Conservation (phyloP, 1,140 invertebrate genomes). For the Pseudachorutes palmiensis region DNA sequence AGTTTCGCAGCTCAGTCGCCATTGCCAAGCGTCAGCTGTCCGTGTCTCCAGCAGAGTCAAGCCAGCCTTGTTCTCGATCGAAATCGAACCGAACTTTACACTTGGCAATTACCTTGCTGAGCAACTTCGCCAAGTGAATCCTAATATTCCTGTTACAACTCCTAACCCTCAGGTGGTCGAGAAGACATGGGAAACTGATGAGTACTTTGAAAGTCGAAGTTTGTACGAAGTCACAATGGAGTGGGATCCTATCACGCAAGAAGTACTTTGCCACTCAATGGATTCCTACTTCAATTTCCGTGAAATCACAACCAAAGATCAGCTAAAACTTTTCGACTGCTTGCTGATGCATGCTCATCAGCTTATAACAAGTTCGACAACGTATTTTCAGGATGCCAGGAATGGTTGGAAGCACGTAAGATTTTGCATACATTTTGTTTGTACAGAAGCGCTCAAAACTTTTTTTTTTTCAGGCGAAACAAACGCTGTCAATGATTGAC, state of each 20-base stretch:
- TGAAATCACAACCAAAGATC: not conserved
- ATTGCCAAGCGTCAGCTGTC: not conserved
- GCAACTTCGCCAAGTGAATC: not conserved
- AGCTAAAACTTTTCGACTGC: not conserved
- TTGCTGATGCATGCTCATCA: not conserved
- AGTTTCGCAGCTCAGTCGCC: not conserved
- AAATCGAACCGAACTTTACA: not conserved
- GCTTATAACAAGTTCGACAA: not conserved
- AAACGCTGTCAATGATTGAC: not conserved
- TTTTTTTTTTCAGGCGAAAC: not conserved
- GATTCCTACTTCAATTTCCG: not conserved
- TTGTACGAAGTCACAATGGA: not conserved
- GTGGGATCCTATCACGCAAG: not conserved
- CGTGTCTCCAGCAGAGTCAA: not conserved
- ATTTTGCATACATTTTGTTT: too few relatives aligned
- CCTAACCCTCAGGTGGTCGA: not conserved
- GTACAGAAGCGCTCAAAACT: not conserved
- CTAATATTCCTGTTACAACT: not conserved
- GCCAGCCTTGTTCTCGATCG: too few relatives aligned
- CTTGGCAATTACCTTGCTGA: not conserved
- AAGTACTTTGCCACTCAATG: not conserved
- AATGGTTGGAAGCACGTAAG: not conserved
- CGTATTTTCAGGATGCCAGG: not conserved
- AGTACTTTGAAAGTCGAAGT: not conserved
- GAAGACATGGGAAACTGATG: not conserved